A percentile compares a stretch with the other conserved stretches of the same genome.
These are phyloP conservation scores for Mirounga angustirostris DNA, from an alignment of 2,113 vertebrate genomes.

Conservation along the genomic window DNA sequence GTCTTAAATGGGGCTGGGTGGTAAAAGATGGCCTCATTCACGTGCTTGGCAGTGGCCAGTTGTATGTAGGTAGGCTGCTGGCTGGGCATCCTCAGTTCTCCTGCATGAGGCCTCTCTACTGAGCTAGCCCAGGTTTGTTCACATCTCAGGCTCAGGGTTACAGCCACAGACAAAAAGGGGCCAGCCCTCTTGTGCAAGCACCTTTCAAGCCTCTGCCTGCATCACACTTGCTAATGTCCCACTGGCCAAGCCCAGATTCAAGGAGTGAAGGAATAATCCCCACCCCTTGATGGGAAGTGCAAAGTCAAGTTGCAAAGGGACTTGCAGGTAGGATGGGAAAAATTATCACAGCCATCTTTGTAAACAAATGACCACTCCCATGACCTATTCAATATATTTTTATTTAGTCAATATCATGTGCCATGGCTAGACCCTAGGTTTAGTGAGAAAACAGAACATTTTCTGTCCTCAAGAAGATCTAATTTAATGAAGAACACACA, in stretches of 20 bases:
- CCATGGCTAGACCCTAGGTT: not conserved
- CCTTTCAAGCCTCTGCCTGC: conserved; percentile 25
- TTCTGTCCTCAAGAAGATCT: conserved; percentile 17
- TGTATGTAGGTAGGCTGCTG: not conserved
- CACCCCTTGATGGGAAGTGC: not conserved
- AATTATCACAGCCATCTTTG: conserved; percentile 10
- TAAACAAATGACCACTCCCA: not conserved
- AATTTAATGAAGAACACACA: not conserved
- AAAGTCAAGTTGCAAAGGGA: not conserved
- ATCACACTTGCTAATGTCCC: not conserved
- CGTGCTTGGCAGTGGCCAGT: not conserved
- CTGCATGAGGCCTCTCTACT: not conserved
- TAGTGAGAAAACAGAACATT: conserved; percentile 6
- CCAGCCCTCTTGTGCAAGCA: not conserved
- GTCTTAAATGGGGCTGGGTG: not conserved
- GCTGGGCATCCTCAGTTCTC: not conserved
- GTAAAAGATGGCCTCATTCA: not conserved
- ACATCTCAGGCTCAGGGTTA: not conserved
- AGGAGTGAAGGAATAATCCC: not conserved
- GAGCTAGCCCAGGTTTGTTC: not conserved
- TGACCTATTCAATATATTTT: not conserved
- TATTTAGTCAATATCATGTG: not conserved
- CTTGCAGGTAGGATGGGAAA: not conserved
- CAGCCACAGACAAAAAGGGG: not conserved
- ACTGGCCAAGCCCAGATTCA: not conserved